Evolutionary conservation across 1,140 invertebrate species (phyloP).

Genomic region (Laupala kohalensis): DNA sequence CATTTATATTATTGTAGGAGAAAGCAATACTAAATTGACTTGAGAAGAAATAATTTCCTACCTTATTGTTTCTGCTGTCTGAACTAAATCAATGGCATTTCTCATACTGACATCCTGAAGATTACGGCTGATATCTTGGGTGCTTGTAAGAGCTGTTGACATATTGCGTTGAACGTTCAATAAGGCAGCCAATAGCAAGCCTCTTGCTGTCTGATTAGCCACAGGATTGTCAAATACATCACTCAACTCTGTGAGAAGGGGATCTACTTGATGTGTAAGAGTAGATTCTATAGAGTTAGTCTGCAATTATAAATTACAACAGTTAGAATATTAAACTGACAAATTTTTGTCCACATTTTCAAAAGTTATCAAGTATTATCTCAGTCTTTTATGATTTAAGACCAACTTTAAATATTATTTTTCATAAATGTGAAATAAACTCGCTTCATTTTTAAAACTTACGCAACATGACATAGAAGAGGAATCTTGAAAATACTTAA

Average conservation of each 20-base stretch:
- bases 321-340: too few species aligned
- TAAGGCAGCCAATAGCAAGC: slow-evolving; percentile 47
- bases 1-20: too few species aligned
- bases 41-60: slow-evolving; percentile 21
- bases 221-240: slow-evolving; percentile 61
- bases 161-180: slow-evolving; percentile 53
- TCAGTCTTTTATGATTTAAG: too few species aligned
- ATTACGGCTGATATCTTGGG: slow-evolving; percentile 56
- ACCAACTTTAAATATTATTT: too few species aligned
- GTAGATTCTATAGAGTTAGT: slow-evolving; percentile 39
- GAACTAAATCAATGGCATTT: slow-evolving; percentile 32
- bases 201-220: slow-evolving; percentile 56
- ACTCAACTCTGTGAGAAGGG: slow-evolving; percentile 49
- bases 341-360: too few species aligned
- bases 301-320: too few species aligned
- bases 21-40: too few species aligned
- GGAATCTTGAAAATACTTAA: too few species aligned
- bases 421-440: too few species aligned
- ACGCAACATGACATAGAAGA: too few species aligned
- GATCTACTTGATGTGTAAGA: slow-evolving; percentile 48
- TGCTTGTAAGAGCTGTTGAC: slow-evolving; percentile 50
- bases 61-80: slow-evolving; percentile 28
- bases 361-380: too few species aligned
- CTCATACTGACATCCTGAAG: slow-evolving; percentile 51
- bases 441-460: too few species aligned